These are phyloP conservation scores for Cabera pusaria DNA, from an alignment of 2,888 invertebrate species.

Conservation along the genomic window DNA sequence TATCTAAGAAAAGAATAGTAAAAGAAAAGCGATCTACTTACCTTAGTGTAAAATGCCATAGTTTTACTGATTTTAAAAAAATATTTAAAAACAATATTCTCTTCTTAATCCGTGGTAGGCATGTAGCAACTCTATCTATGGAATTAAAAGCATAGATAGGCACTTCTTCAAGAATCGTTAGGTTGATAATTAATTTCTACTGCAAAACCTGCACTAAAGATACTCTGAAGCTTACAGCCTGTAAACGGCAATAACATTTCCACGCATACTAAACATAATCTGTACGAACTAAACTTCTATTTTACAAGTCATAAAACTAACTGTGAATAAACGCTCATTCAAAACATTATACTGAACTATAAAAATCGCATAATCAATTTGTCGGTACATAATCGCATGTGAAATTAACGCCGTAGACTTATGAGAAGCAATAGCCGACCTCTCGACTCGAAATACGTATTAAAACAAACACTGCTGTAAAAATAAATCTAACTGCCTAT, in stretches of 20 bases:
- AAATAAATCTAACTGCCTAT: slow-evolving; percentile 84
- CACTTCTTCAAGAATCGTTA: too few relatives aligned
- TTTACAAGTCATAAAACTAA: slow-evolving; percentile 39
- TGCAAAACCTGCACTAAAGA: background rate
- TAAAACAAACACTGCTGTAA: slow-evolving; percentile 82
- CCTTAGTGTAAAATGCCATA: too few relatives aligned
- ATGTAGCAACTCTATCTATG: too few relatives aligned
- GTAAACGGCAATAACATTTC: slow-evolving; percentile 19
- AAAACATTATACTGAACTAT: slow-evolving; percentile 37
- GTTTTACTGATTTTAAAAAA: too few relatives aligned
- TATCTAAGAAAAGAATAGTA: too few relatives aligned
- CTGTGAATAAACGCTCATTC: slow-evolving; percentile 41
- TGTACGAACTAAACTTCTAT: slow-evolving; percentile 33
- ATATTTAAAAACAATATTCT: too few relatives aligned
- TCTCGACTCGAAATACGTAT: slow-evolving; percentile 74
- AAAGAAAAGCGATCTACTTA: too few relatives aligned
- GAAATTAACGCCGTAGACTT: slow-evolving; percentile 51
- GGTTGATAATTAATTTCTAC: too few relatives aligned
- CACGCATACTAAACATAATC: slow-evolving; percentile 27
- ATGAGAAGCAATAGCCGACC: slow-evolving; percentile 66
- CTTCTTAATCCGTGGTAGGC: too few relatives aligned
- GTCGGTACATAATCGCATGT: slow-evolving; percentile 41
- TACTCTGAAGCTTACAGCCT: background rate
- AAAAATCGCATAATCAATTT: slow-evolving; percentile 44
- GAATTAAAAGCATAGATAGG: too few relatives aligned